Conservation (phyloP, 2,113 vertebrate species). For the Eira barbara region DNA sequence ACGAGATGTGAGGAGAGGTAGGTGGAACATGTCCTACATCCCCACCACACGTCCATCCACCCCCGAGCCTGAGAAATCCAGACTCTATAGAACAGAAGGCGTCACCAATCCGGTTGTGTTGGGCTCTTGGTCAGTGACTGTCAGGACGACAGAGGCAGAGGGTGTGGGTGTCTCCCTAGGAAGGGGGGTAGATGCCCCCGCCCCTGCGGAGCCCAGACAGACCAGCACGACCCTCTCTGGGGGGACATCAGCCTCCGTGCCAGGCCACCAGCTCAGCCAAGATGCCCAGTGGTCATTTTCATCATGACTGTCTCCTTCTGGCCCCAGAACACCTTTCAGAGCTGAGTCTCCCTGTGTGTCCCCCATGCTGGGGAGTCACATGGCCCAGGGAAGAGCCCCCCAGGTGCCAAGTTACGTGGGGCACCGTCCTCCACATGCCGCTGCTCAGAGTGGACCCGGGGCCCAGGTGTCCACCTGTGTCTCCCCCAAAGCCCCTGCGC, state of each 20-base stretch:
- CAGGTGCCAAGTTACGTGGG: neutral
- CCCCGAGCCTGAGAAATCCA: neutral
- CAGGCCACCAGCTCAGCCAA: neutral
- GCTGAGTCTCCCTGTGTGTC: too few relatives aligned
- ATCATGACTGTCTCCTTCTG: neutral
- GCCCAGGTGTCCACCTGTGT: neutral
- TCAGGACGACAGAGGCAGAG: neutral
- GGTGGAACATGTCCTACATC: too few relatives aligned
- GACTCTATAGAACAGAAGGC: neutral
- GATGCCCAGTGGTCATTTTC: neutral
- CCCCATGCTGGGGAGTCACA: neutral
- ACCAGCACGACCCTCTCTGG: accelerated
- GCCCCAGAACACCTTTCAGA: neutral
- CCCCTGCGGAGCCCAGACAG: neutral
- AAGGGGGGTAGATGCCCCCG: neutral
- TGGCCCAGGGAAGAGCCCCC: neutral
- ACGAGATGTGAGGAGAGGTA: neutral
- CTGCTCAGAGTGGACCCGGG: neutral
- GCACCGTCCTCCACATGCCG: accelerated
- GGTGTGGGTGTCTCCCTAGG: too few relatives aligned
- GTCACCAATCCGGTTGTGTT: neutral
- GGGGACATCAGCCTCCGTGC: neutral
- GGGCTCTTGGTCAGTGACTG: neutral
- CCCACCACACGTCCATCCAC: neutral
- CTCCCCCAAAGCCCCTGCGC: neutral